Base-by-base conservation (phyloP, 2,888 invertebrate genomes). In the Tetrapedia diversipes region DNA sequence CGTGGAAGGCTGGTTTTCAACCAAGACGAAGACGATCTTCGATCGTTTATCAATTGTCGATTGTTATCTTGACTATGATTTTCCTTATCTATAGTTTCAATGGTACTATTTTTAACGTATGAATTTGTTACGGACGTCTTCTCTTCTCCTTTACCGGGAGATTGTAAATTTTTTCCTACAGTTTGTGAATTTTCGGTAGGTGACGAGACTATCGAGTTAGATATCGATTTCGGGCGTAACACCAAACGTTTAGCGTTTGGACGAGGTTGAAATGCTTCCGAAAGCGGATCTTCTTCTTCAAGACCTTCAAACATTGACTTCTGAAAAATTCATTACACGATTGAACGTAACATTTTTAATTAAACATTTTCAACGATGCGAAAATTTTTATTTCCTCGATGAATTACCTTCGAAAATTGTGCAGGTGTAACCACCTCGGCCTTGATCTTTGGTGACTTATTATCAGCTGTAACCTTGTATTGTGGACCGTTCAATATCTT, bases 221-320 rank as follows among this genome's bases (percentile, higher is more conserved):
- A 72, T 10, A 70, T 47, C 11, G 80, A 67, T 79, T 93, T 94
- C 2, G 95, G 94, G 24, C 95, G 94, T 7, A 97, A 92, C 4
- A 96, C 94, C 16, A 97, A 93, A 2, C 96, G 94, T 89, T 97
- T 97, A 1, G 96, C 93, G 85, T 94, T 95, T 11, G 94, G 86
- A 93, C 95, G 79, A 93, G 90, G 77, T 91, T 94, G 80, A 93
- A 92, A 85, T 93, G 90, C 90, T 72, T 94, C 94, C 71, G 95
- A 94, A 0, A 95, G 87, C 56, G 94, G 93, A 88, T 96, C 96
- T 11, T 95, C 95, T 85, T 97, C 97, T 82, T 96, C 96, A 1
- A 97, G 92, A 0, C 97, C 98, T 87, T 97, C 98, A 91, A 98
- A 98, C 0, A 98, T 91, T 0, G 95, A 95, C 90, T 96, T 96